Evolutionary conservation across 2,888 invertebrate genomes (phyloP).

Genomic region (Scotopteryx bipunctaria): DNA sequence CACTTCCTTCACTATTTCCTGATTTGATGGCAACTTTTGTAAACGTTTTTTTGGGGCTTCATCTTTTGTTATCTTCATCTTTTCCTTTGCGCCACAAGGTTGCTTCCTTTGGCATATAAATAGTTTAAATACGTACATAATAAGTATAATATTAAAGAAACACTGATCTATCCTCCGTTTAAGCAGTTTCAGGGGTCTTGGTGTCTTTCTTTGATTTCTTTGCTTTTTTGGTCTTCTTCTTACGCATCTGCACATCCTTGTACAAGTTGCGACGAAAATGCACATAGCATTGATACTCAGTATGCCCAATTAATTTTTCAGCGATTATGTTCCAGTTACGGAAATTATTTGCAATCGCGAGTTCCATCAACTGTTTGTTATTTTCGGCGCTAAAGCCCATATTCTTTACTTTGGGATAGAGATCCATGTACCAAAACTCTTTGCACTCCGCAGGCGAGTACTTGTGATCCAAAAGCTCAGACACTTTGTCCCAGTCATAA

Average conservation of each 20-base stretch:
- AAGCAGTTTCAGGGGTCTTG: too few species aligned
- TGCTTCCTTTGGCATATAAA: too few species aligned
- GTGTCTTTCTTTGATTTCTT: too few species aligned
- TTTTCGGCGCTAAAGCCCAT: slow-evolving; percentile 5
- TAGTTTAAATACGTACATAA: too few species aligned
- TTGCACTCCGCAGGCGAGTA: slow-evolving; percentile 15
- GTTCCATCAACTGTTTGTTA: slow-evolving; percentile 2
- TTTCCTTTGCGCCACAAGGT: neutral
- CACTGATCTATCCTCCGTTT: too few species aligned
- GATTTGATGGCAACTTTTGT: too few species aligned
- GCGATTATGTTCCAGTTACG: slow-evolving; percentile 16
- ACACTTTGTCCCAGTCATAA: slow-evolving; percentile 16
- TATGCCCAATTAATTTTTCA: slow-evolving; percentile 4
- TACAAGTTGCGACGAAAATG: slow-evolving; percentile 17
- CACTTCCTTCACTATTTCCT: too few species aligned
- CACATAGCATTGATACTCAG: slow-evolving; percentile 20
- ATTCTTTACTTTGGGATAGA: slow-evolving; percentile 14
- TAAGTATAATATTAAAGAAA: too few species aligned
- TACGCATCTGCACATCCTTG: neutral
- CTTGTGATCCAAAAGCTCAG: neutral
- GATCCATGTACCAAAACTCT: slow-evolving; percentile 20
- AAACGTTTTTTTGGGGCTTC: too few species aligned
- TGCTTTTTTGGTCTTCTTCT: too few species aligned
- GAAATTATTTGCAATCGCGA: slow-evolving; percentile 5
- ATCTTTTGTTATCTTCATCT: neutral